These are phyloP conservation scores for Apamea epomidion DNA, from an alignment of 2,888 invertebrate genomes.

Conservation along the genomic window DNA sequence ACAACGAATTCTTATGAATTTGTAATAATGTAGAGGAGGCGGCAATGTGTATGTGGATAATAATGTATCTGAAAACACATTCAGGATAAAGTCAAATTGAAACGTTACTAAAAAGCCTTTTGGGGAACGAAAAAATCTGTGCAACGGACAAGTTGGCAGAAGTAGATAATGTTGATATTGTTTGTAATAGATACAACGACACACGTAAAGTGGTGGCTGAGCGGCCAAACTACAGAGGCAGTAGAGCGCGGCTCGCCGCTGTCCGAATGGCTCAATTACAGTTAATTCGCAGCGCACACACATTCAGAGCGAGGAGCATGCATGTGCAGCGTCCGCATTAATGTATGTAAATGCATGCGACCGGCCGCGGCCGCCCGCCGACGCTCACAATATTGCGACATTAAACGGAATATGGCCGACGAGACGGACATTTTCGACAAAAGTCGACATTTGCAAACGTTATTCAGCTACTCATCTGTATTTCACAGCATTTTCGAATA, in stretches of 20 bases:
- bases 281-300: slow-evolving; percentile 90
- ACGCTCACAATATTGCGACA: slow-evolving; percentile 89
- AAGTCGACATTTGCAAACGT: slow-evolving; percentile 87
- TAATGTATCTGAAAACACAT: slow-evolving; percentile 3
- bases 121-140: slow-evolving; percentile 27
- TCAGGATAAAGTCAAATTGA: slow-evolving; percentile 8
- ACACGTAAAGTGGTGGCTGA: slow-evolving; percentile 71
- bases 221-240: slow-evolving; percentile 80
- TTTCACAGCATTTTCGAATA: slow-evolving; percentile 76
- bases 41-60: not conserved
- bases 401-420: slow-evolving; percentile 88
- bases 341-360: slow-evolving; percentile 90
- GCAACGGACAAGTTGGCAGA: slow-evolving; percentile 56
- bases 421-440: slow-evolving; percentile 88
- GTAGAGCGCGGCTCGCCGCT: slow-evolving; percentile 83
- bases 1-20: slow-evolving; percentile 67
- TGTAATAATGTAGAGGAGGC: slow-evolving; percentile 31
- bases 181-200: slow-evolving; percentile 68
- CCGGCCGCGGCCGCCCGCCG: slow-evolving; percentile 85
- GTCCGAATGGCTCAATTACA: slow-evolving; percentile 90
- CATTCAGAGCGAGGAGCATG: slow-evolving; percentile 86
- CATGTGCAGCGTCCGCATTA: slow-evolving; percentile 88
- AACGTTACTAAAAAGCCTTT: not conserved
- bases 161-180: slow-evolving; percentile 66
- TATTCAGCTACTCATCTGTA: slow-evolving; percentile 80